Evolutionary conservation across 2,888 invertebrate species (phyloP).

Genomic region (Harpalus rufipes): DNA sequence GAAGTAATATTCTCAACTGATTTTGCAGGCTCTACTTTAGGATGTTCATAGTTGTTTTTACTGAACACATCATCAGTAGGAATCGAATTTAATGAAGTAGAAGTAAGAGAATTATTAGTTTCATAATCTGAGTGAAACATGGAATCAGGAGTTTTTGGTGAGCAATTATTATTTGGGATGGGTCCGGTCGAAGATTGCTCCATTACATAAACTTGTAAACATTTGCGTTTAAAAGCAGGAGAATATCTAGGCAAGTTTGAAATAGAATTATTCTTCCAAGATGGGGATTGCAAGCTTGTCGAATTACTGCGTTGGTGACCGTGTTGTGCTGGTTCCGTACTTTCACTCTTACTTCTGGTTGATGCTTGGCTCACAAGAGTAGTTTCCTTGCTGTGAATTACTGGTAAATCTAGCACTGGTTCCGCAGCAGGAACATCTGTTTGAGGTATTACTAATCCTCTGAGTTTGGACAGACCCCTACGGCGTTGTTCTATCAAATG

Average conservation of each 20-base stretch:
- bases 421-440: slow-evolving; percentile 78
- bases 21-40: slow-evolving; percentile 73
- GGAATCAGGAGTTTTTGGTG: slow-evolving; percentile 72
- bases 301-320: slow-evolving; percentile 70
- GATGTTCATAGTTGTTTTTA: slow-evolving; percentile 53
- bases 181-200: slow-evolving; percentile 70
- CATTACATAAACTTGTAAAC: slow-evolving; percentile 82
- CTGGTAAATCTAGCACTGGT: slow-evolving; percentile 86
- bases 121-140: slow-evolving; percentile 73
- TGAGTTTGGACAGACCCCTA: slow-evolving; percentile 89
- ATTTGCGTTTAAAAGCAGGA: slow-evolving; percentile 89
- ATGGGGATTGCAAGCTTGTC: slow-evolving; percentile 72
- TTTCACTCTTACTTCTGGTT: slow-evolving; percentile 73
- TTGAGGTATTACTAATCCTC: slow-evolving; percentile 94
- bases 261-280: slow-evolving; percentile 74
- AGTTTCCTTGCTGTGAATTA: slow-evolving; percentile 86
- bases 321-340: slow-evolving; percentile 70
- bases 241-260: slow-evolving; percentile 87
- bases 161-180: slow-evolving; percentile 4
- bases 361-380: slow-evolving; percentile 69
- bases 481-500: slow-evolving; percentile 88
- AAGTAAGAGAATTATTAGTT: slow-evolving; percentile 69
- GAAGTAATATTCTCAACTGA: slow-evolving; percentile 81
- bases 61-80: slow-evolving; percentile 71
- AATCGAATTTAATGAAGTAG: slow-evolving; percentile 71